Evolutionary conservation across 2,797 vertebrate genomes (phyloP), one percentile per base, ranked within the genome.

Genomic region (Spinus pinus): DNA sequence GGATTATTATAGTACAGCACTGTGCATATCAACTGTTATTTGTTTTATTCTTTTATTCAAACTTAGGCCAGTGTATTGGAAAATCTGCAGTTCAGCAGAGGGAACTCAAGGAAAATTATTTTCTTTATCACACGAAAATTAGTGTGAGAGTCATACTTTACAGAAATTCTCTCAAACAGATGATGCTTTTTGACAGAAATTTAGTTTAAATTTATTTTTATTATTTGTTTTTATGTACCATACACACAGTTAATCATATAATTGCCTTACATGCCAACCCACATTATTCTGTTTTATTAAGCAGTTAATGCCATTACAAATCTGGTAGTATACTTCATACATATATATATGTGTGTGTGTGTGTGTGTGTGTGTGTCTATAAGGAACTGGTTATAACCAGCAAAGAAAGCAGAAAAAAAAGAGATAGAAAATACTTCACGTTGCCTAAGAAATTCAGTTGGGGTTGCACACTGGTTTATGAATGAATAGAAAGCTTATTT

Each of bases 1-100:
- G 94, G 69, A 97, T 97, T 97, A 97, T 97, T 97, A 93, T 67
- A 93, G 85, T 61, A 87, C n/a, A 89, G 70, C 31, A 70, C 75
- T 86, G 58, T 97, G 91, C 82, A 97, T 96, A 96, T 95, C 84
- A 94, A 85, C 88, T 83, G 77, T 53, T 93, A 75, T 61, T 95
- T 96, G 88, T 85, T 96, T 88, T 58, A 87, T 79, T 84, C 47
- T 92, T 85, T 91, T 81, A 53, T 81, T 96, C 81, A 69, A 80
- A 94, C 81, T 93, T 82, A 57, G 10, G 14, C 70, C 31, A 16
- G 39, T 33, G 62, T 88, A 83, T 61, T 50, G 60, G 66, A 95
- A 90, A 73, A 70, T 62, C 15, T 42, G 31, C 14, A 69, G 75
- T 73, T 95, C 0, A 0, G 27, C 11, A 42, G 51, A 94, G 46